Base-by-base conservation (phyloP, 2,113 vertebrate genomes). In the Saccopteryx leptura region DNA sequence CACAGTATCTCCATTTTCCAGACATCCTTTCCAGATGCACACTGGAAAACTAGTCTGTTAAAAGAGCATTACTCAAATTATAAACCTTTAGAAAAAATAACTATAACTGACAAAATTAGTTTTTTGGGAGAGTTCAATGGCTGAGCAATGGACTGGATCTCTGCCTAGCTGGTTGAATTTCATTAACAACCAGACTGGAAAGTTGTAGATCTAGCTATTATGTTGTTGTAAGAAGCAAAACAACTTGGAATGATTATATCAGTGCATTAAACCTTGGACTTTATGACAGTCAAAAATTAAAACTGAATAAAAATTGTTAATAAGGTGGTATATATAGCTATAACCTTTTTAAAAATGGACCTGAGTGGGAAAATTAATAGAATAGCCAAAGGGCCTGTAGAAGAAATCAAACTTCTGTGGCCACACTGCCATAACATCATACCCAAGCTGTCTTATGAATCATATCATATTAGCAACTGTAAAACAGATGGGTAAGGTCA, bases 1-100 rank as follows among this genome's bases (percentile, higher is more conserved):
- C 74, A 71, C 84, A 92, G 76, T 61, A 71, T 90, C 78, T 7
- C 90, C 82, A 93, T 89, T 91, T 97, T 98, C 96, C 88, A 80
- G 56, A 71, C 71, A 82, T 39, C 31, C 48, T n/a, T 78, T 83
- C 91, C 92, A 93, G 82, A 80, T n/a, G n/a, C 61, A 66, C 39
- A 79, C 82, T 96, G 78, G 63, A 95, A 97, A 95, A 69, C 4
- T 13, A 50, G 71, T 95, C 48, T 75, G 39, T 46, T 94, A 28
- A 92, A 84, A 91, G 28, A 92, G 21, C 12, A 24, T 93, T 86
- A 79, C 14, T 95, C 65, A 93, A 96, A 96, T 80, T 75, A 95
- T 82, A 89, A 96, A 83, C 60, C 60, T 96, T 94, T 88, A 88
- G 60, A 92, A 58, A 86, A 93, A 39, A 79, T 86, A 82, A 63